Base-by-base conservation (phyloP, 2,797 vertebrate species). In the Glyptemys insculpta region DNA sequence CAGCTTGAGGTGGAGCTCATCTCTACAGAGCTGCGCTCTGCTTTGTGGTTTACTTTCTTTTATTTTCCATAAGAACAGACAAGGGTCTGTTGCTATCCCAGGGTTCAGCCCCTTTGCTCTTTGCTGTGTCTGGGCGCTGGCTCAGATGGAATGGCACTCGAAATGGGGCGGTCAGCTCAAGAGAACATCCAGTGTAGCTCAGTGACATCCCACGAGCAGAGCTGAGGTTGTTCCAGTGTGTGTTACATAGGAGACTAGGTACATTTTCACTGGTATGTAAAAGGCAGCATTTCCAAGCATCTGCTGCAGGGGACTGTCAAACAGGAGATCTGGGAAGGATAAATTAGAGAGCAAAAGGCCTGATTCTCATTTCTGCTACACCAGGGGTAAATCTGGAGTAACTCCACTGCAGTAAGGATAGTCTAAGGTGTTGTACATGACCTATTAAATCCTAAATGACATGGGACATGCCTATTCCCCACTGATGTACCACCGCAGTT, bases 221-320 rank as follows among this genome's bases (percentile, higher is more conserved):
- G 93, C 90, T 96, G 96, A 97, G 80, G 82, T 92, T 96, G 84
- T 79, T 97, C 90, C 92, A 97, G 94, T 97, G 95, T 97, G 94
- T 94, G 92, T 87, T 97, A 97, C 97, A 86, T 93, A 92, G 89
- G 96, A 97, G 97, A 96, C 84, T 80, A 4, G 0, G 94, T 94
- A 93, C 91, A 0, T 86, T 94, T 93, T 97, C 93, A 95, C 96
- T 41, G 87, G 94, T 96, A 91, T 94, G 96, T 89, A 92, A 49
- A 91, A 92, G 96, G 96, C 96, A 97, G 86, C 59, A 37, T 18
- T 95, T 97, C 97, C 96, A 97, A 96, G 94, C 96, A 96, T 94
- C 85, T 1, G 84, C 86, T 88, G 90, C 37, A 21, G 92, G 78
- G 91, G 18, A n/a, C 96, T 94, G 91, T 88, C 89, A 84, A 94